Evolutionary conservation across 2,797 vertebrate genomes (phyloP), one percentile per base, ranked within the genome.

Genomic region (Chaetophractus vellerosus): DNA sequence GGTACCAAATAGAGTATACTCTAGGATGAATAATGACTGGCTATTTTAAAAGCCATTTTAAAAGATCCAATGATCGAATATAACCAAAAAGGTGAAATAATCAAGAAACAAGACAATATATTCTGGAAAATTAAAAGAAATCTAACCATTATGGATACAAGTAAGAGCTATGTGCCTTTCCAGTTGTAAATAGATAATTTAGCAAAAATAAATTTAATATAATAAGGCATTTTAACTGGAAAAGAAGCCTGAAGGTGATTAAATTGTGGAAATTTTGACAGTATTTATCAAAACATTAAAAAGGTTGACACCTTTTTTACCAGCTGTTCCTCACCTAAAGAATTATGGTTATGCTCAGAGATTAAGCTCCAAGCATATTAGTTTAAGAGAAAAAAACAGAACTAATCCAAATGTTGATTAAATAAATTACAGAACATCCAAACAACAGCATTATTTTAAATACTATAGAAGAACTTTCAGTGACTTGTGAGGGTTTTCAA

Each of bases 201-300:
- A 90, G 57, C 41, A 31, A 89, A 88, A 83, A 93, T 16, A 93
- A 33, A 84, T 59, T 93, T 72, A 41, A 61, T 57, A 78, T 45
- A 88, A 64, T 83, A 90, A 57, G 6, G 24, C 11, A 57, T 12
- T 82, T 94, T 63, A 80, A 63, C 5, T 41, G 10, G 55, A 59
- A 90, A 79, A 83, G 78, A 8, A 36, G 31, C 69, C 61, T 95
- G 38, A 95, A 89, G 24, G 61, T 91, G 38, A 82, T 59, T 59
- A 80, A 76, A 80, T 21, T 83, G 36, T 80, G 52, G 59, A 74
- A 87, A 90, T 55, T 31, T 57, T 88, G 28, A 7, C 41, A 90
- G 6, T 79, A 83, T 71, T 91, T 80, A 83, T 26, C 28, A 94
- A 85, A 89, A 86, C n/a, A 94, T 26, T 92, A 52, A 93, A 95